A percentile compares a stretch with the other conserved stretches of the same genome.
phyloP scores from a whole-genome alignment of 2,888 invertebrate genomes.

The Nematopogon swammerdamellus region DNA sequence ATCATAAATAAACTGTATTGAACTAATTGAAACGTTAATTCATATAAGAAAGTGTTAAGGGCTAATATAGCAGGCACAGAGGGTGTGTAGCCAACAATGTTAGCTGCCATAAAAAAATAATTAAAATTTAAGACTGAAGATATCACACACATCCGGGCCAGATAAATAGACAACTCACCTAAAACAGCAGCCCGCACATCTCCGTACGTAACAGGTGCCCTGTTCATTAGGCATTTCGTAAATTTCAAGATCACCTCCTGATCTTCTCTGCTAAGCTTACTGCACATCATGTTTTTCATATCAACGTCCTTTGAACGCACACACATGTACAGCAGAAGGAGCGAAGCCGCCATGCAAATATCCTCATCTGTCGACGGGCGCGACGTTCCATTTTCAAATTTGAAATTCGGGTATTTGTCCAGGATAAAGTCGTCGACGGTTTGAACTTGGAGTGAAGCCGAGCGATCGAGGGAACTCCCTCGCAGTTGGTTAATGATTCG shows the following conservation, averaged over 20 bases:
- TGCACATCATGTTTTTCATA: constrained; percentile 55
- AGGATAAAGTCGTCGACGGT: constrained; percentile 34
- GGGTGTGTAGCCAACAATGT: too few species aligned
- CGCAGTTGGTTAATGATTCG: too few species aligned
- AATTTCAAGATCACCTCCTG: constrained; percentile 54
- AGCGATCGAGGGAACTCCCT: neutral
- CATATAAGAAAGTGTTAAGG: too few species aligned
- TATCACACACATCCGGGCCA: too few species aligned
- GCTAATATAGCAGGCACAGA: too few species aligned
- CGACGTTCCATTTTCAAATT: constrained; percentile 31
- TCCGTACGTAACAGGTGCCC: constrained; percentile 30
- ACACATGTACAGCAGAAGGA: constrained; percentile 50
- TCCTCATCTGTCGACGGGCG: constrained; percentile 28
- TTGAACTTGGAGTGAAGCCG: too few species aligned
- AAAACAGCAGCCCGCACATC: constrained; percentile 41
- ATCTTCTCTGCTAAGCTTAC: constrained; percentile 40
- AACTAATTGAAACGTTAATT: too few species aligned
- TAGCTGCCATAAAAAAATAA: too few species aligned
- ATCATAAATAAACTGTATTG: too few species aligned
- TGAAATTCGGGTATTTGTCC: constrained; percentile 50
- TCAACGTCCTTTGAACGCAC: constrained; percentile 50
- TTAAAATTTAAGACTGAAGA: too few species aligned
- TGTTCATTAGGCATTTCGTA: constrained; percentile 48
- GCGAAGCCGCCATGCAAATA: constrained; percentile 39
- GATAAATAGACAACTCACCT: constrained; percentile 20